Conservation (phyloP, 2,113 vertebrate species). For the Neomonachus schauinslandi region DNA sequence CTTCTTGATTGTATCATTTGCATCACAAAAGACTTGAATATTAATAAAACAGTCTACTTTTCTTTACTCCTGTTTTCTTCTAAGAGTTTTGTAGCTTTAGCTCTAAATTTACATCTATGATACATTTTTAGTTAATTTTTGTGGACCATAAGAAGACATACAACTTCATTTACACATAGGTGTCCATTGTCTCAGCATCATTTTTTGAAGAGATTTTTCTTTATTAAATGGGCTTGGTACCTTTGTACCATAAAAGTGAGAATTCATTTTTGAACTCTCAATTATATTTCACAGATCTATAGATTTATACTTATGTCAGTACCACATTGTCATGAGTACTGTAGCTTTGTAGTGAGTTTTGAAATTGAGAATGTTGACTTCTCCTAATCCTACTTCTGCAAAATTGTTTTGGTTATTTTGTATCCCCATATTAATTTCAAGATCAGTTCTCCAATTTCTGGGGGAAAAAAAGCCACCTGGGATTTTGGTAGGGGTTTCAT, state of each 20-base stretch:
- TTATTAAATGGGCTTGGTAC: not conserved
- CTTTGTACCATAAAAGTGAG: not conserved
- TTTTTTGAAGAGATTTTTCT: not conserved
- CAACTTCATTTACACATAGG: not conserved
- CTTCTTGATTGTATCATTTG: not conserved
- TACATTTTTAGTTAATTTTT: not conserved
- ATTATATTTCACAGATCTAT: not conserved
- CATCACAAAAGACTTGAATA: not conserved
- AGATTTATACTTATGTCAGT: not conserved
- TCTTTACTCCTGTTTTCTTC: not conserved
- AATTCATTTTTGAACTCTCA: not conserved
- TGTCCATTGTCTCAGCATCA: not conserved
- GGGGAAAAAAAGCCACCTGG: no score
- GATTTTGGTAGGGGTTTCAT: not conserved
- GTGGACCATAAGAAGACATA: not conserved
- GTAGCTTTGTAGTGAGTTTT: not conserved
- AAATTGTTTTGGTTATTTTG: not conserved
- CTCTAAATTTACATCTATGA: not conserved
- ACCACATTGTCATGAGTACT: not conserved
- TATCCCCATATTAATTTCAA: not conserved
- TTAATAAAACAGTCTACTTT: not conserved
- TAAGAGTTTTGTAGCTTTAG: not conserved
- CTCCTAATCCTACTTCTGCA: not conserved
- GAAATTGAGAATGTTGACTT: not conserved
- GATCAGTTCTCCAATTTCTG: not conserved